Conservation (phyloP, 2,113 vertebrate genomes). For the Cryptotis parvus region DNA sequence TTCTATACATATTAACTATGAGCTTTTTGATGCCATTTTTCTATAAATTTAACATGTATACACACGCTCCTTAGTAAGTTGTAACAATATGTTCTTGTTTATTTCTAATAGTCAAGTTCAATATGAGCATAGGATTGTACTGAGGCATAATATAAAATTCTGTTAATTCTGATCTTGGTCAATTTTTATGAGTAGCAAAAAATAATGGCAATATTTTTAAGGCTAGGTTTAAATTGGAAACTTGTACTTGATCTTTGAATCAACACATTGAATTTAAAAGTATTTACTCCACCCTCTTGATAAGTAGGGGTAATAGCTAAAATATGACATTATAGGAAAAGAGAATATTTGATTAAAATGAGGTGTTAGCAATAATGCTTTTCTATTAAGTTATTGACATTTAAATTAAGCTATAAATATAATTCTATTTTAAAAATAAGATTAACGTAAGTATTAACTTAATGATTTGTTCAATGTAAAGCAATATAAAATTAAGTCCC, state of each 20-base stretch:
- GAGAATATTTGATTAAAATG: background rate
- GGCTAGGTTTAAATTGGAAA: background rate
- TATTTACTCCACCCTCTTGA: background rate
- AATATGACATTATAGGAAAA: background rate
- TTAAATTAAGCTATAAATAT: slow-evolving; percentile 29
- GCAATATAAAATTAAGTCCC: background rate
- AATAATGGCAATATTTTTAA: background rate
- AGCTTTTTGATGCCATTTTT: background rate
- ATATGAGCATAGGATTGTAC: background rate
- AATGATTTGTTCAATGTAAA: background rate
- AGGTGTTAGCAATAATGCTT: background rate
- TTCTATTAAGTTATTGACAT: background rate
- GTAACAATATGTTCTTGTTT: background rate
- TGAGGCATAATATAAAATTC: background rate
- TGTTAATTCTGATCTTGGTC: background rate
- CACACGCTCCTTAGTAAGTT: background rate
- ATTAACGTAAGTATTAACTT: background rate
- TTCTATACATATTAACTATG: background rate
- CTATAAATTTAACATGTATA: background rate
- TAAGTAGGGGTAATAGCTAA: background rate
- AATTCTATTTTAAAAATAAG: background rate
- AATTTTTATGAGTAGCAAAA: slow-evolving; percentile 25
- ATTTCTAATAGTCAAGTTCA: slow-evolving; percentile 2
- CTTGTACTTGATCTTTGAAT: background rate
- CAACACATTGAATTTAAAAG: background rate